Evolutionary conservation across 2,888 invertebrate species (phyloP).

Genomic region (Timandra comae): DNA sequence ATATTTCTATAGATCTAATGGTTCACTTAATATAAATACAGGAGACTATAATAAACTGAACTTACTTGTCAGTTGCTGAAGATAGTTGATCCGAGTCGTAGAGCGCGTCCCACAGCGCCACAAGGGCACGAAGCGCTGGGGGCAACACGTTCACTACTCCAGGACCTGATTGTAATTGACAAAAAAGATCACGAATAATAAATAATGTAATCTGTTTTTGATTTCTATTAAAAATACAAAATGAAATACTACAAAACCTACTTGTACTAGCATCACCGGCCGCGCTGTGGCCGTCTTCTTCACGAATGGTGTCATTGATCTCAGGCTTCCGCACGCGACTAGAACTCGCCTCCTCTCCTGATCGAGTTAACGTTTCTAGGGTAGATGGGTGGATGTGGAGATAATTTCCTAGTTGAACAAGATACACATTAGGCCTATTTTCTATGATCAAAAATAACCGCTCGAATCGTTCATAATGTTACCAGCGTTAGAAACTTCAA

Average conservation of each 20-base stretch:
- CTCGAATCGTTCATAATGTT: too few species aligned
- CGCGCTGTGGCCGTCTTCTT: slow-evolving; percentile 53
- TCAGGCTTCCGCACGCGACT: slow-evolving; percentile 78
- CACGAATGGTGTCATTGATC: slow-evolving; percentile 62
- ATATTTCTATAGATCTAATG: neutral
- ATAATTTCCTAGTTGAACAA: slow-evolving; percentile 83
- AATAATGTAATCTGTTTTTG: too few species aligned
- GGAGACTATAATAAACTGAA: too few species aligned
- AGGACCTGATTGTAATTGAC: too few species aligned
- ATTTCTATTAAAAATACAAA: too few species aligned
- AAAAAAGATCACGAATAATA: too few species aligned
- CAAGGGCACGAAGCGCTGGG: slow-evolving; percentile 90
- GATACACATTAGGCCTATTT: too few species aligned
- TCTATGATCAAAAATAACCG: too few species aligned
- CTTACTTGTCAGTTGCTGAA: slow-evolving; percentile 57
- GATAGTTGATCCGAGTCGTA: slow-evolving; percentile 67
- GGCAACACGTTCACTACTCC: slow-evolving; percentile 86
- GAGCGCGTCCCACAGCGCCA: slow-evolving; percentile 93
- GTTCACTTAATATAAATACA: neutral
- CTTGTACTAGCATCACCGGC: too few species aligned
- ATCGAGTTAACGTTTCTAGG: slow-evolving; percentile 84
- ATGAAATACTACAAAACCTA: too few species aligned
- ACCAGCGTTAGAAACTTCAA: slow-evolving; percentile 85
- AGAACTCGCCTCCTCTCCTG: slow-evolving; percentile 86
- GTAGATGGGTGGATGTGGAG: slow-evolving; percentile 87